Percentiles rank a stretch among this genome's conserved stretches.
Evolutionary conservation across 2,113 vertebrate genomes (phyloP).

Genomic region (Pomatostomus ruficeps): DNA sequence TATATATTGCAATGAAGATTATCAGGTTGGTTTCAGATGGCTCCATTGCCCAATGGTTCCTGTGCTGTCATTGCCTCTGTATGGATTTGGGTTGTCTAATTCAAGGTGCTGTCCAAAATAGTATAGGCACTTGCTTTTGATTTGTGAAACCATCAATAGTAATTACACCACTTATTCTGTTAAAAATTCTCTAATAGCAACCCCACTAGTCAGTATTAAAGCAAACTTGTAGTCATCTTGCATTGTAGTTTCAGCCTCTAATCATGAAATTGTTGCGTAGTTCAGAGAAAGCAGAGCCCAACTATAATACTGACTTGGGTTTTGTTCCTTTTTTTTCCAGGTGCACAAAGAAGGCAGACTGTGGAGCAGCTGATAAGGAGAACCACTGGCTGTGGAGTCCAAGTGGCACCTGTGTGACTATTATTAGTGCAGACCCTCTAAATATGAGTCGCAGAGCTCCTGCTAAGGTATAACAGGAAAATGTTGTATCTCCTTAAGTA

Average conservation of each 20-base stretch:
- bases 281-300: not conserved
- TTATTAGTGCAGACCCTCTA: conserved; percentile 76
- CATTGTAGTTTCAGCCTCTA: not conserved
- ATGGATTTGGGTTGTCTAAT: not conserved
- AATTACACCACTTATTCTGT: not conserved
- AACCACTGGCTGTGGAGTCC: conserved; percentile 93
- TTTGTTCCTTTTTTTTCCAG: conserved; percentile 58
- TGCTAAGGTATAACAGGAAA: conserved; percentile 49
- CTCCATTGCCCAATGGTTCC: not conserved
- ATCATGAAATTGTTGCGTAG: not conserved
- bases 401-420: conserved; percentile 74
- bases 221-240: not conserved
- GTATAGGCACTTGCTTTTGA: not conserved
- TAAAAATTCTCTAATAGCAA: not conserved
- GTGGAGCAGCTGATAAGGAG: conserved; percentile 65
- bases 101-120: not conserved
- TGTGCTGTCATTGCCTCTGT: not conserved
- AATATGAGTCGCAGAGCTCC: conserved; percentile 84
- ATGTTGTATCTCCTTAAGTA: not conserved
- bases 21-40: not conserved
- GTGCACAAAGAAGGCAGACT: conserved; percentile 83
- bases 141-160: not conserved
- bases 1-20: not conserved
- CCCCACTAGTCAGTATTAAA: not conserved
- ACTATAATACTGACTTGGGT: not conserved